A percentile compares a stretch with the other conserved stretches of the same genome.
phyloP scores from a whole-genome alignment of 2,797 vertebrate species.

The Rhynchotus rufescens region DNA sequence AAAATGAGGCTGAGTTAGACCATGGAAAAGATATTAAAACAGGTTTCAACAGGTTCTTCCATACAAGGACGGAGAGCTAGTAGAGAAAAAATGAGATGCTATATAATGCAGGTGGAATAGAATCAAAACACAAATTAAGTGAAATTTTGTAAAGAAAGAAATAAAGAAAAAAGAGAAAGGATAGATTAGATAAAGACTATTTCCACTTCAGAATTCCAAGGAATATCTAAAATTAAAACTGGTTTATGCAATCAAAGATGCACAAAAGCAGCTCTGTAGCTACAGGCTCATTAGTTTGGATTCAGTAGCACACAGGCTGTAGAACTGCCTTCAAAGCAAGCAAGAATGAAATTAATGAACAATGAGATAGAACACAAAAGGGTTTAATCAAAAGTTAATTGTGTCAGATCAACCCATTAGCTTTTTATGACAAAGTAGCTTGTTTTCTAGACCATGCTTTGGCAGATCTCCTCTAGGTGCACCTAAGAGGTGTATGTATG shows the following conservation, averaged over 20 bases:
- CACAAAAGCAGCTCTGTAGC: background rate
- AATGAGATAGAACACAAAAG: background rate
- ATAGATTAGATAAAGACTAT: background rate
- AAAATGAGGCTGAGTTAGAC: background rate
- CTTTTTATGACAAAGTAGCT: background rate
- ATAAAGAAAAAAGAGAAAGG: background rate
- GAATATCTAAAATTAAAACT: background rate
- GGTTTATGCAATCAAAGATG: background rate
- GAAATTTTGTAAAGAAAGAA: background rate
- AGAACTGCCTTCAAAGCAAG: background rate
- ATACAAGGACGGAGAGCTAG: background rate
- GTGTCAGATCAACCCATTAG: background rate
- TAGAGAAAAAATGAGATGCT: background rate
- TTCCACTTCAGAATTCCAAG: background rate
- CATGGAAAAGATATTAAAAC: background rate
- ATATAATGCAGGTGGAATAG: background rate
- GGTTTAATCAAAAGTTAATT: background rate
- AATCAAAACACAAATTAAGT: background rate
- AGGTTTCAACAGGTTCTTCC: background rate
- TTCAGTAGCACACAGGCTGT: background rate
- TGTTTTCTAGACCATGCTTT: background rate
- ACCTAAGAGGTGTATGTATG: background rate
- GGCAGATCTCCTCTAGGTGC: background rate
- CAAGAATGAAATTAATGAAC: background rate
- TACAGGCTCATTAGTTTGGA: background rate